Evolutionary conservation across 2,797 vertebrate species (phyloP).

Genomic region (Cyclura pinguis): DNA sequence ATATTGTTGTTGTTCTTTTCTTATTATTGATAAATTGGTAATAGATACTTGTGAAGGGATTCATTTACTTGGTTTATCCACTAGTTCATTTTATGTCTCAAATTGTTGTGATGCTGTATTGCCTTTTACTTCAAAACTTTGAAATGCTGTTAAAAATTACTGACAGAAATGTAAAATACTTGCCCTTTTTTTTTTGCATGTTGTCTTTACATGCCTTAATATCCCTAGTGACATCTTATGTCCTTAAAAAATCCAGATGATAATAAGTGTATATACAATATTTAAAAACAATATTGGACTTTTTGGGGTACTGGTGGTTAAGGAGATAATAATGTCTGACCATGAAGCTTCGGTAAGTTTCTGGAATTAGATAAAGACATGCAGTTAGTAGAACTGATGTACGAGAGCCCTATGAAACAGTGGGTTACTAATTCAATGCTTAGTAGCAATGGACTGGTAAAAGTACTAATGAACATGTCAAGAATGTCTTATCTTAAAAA

Average conservation of each 20-base stretch:
- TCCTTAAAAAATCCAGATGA: neutral
- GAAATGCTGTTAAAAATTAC: conserved; percentile 59
- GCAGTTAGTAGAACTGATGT: conserved; percentile 51
- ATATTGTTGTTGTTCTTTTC: conserved; percentile 28
- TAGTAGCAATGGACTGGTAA: conserved; percentile 69
- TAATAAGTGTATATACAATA: conserved; percentile 16
- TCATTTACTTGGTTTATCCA: conserved; percentile 23
- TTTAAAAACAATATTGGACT: conserved; percentile 24
- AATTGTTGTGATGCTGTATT: conserved; percentile 37
- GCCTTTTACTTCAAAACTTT: conserved; percentile 62
- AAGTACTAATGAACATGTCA: conserved; percentile 76
- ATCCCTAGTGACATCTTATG: conserved; percentile 5
- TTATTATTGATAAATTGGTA: neutral
- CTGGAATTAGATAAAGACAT: conserved; percentile 62
- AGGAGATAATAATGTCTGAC: conserved; percentile 54
- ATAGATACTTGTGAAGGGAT: neutral
- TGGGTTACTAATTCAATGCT: conserved; percentile 72
- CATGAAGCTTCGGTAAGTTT: conserved; percentile 22
- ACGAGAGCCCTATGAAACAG: conserved; percentile 63
- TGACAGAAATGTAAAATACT: conserved; percentile 40
- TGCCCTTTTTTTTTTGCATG: conserved; percentile 19
- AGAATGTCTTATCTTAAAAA: conserved; percentile 70
- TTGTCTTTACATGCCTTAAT: conserved; percentile 23
- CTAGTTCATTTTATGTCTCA: conserved; percentile 63
- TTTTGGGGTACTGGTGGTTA: conserved; percentile 6